Evolutionary conservation across 2,797 vertebrate species (phyloP), one percentile per base, ranked within the genome.

Genomic region (Falco novaeseelandiae): DNA sequence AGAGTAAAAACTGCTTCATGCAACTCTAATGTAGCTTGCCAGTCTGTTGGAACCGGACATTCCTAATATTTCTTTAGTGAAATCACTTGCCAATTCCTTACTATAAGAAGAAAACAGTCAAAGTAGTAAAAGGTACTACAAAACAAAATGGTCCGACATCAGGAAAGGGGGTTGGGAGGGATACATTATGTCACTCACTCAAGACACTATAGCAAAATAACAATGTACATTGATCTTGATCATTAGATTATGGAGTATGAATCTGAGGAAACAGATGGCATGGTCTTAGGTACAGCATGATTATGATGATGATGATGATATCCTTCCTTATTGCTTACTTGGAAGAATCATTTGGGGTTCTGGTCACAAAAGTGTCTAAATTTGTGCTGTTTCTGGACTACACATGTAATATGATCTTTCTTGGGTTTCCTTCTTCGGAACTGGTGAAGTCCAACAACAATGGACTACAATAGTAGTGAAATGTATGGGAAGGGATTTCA

Each of bases 201-300:
- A 74, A 89, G 71, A 38, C 3, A 3, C 19, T 58, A 16, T 12
- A 78, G 51, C 18, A 89, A 78, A 84, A 85, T 20, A 8, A 46
- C 44, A 58, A 77, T 10, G 34, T 29, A 8, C 66, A 27, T 51
- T 71, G 44, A 51, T 80, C 44, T 67, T 63, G 16, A 65, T 67
- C 52, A 36, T 77, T 63, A 66, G 29, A 80, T 63, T 49, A 63
- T 32, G 48, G 67, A 73, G 23, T 30, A 42, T 57, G 49, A 74
- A 57, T 92, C n/a, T 87, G 67, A 96, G 85, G 87, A 93, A 96
- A 94, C 46, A 92, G 83, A 77, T 74, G 76, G 79, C 49, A 30
- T 34, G n/a, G 44, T 82, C 36, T 55, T 71, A 52, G 32, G 42
- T 52, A 66, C 8, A 80, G 17, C 42, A 76, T 38, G 10, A 46